Evolutionary conservation across 2,113 vertebrate genomes (phyloP).

Genomic region (Gobiocypris rarus): DNA sequence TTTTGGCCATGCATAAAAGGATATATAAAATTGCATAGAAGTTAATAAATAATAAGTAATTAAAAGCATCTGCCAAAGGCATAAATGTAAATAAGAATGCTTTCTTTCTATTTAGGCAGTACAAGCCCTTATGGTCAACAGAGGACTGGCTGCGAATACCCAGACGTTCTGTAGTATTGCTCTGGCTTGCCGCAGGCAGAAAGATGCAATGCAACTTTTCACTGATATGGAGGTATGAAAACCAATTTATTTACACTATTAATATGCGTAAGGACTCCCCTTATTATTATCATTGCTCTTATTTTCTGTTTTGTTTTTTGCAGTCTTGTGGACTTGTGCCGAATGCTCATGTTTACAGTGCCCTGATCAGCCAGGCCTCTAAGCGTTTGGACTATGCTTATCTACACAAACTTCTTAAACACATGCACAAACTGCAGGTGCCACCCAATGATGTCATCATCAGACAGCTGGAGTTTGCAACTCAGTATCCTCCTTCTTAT

Average conservation of each 20-base stretch:
- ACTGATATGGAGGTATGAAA: conserved; percentile 85
- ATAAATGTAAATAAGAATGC: background rate
- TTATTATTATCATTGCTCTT: background rate
- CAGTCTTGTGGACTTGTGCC: conserved; percentile 84
- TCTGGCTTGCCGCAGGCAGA: conserved; percentile 77
- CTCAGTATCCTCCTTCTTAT: conserved; percentile 87
- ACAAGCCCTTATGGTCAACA: conserved; percentile 79
- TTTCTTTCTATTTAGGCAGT: conserved; percentile 71
- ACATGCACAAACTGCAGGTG: conserved; percentile 80
- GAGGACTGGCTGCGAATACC: conserved; percentile 75
- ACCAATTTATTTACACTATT: background rate
- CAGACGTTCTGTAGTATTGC: conserved; percentile 89
- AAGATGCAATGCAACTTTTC: conserved; percentile 86
- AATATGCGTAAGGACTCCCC: background rate
- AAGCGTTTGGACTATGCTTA: conserved; percentile 86
- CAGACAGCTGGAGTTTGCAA: conserved; percentile 89
- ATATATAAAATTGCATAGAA: too few relatives aligned
- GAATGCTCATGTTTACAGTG: conserved; percentile 86
- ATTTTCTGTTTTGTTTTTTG: background rate
- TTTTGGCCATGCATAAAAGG: too few relatives aligned
- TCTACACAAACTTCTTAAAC: conserved; percentile 82
- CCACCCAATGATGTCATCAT: conserved; percentile 90
- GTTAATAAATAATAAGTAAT: too few relatives aligned
- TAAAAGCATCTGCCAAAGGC: background rate
- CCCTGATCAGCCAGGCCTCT: conserved; percentile 83